phyloP scores from a whole-genome alignment of 2,888 invertebrate genomes.

The Drosophila cognata region DNA sequence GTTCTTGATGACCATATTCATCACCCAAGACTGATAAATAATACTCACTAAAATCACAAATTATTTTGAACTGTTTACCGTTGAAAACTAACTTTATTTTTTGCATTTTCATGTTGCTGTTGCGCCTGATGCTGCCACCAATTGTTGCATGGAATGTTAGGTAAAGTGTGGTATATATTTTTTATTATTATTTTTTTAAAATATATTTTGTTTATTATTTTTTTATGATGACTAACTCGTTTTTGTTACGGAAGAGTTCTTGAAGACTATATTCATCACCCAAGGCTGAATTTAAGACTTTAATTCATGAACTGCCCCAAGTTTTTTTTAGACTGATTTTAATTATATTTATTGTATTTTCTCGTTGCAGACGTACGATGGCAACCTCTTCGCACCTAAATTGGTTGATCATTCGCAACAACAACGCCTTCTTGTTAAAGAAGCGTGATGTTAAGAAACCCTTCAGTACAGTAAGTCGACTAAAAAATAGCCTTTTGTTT shows the following conservation, averaged over 20 bases:
- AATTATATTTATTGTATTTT: background rate
- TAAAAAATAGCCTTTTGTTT: background rate
- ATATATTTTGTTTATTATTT: background rate
- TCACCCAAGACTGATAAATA: conserved; percentile 82
- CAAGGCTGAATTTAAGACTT: conserved; percentile 79
- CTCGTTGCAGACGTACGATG: conserved; percentile 82
- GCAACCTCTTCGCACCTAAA: conserved; percentile 85
- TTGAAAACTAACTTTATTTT: conserved; percentile 23
- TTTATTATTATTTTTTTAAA: background rate
- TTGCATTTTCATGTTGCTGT: conserved; percentile 35
- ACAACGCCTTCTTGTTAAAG: conserved; percentile 85
- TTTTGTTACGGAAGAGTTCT: conserved; percentile 83
- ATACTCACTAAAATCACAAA: background rate
- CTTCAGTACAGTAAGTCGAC: conserved; percentile 83
- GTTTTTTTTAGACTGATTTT: background rate
- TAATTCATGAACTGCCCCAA: background rate
- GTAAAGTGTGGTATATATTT: conserved; percentile 18
- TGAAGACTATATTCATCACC: conserved; percentile 86
- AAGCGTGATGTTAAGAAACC: conserved; percentile 85
- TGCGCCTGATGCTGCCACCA: conserved; percentile 8
- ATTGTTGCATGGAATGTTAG: conserved; percentile 19
- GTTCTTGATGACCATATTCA: conserved; percentile 85
- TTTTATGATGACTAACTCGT: conserved; percentile 79
- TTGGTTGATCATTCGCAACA: conserved; percentile 85
- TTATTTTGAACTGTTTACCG: background rate